Evolutionary conservation across 1,140 invertebrate species (phyloP), one percentile per base, ranked within the genome.

Genomic region (Bombus balteatus): DNA sequence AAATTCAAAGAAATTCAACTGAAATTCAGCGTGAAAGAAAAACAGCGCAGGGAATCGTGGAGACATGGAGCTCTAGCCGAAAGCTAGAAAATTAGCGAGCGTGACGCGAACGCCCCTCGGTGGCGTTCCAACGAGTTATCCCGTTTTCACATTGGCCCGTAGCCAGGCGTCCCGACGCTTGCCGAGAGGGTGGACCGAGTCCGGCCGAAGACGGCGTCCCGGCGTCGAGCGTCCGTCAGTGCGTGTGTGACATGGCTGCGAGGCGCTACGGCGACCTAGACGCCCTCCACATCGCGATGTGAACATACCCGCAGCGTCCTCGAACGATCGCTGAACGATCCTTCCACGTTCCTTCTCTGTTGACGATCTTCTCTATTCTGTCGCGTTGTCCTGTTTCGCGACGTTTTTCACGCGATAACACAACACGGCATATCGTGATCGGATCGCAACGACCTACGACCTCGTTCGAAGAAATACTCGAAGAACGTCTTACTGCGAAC

Each of bases 151-250:
- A 86, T 94, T 95, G 95, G 94, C 94, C 25, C 41, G 39, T 74
- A 71, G 95, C 93, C 94, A 93, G 92, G 92, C 94, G 89, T 92
- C 93, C 91, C 94, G 94, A 95, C 91, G 88, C 91, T 91, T 84
- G 68, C 94, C 94, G 94, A 95, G 92, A 94, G 93, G 94, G 93
- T 94, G 90, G 90, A 87, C 92, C 94, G 94, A 95, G 78, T 87
- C 77, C 88, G 81, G 81, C 93, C 94, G 94, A 94, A 94, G 92
- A 91, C 91, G 91, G 94, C 94, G 94, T 95, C 94, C 93, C 93
- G 94, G 94, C 94, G 94, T 94, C 93, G 94, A 92, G 93, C 90
- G 91, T 93, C 94, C 94, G 94, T 94, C 94, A 95, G 94, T 95
- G 94, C 93, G 93, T 92, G 92, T 93, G 93, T 94, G 94, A 95